Percentiles rank a stretch among this genome's conserved stretches.
Evolutionary conservation across 2,113 vertebrate genomes (phyloP).

Genomic region (Nipponia nippon): DNA sequence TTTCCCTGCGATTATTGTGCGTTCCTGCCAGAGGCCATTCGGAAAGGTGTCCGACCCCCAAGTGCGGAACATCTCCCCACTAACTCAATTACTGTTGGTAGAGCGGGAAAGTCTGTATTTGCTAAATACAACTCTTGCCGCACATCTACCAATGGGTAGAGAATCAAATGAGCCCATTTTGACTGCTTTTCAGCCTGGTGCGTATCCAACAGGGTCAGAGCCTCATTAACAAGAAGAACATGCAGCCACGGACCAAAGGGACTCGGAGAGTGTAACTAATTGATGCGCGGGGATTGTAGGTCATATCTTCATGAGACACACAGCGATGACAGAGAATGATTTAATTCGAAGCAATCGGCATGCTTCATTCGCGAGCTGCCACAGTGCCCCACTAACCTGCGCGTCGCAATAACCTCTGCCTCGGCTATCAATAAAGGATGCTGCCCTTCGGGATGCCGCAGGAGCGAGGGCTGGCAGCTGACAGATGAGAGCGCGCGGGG

Average conservation of each 20-base stretch:
- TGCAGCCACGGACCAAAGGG: neutral
- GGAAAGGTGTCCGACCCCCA: neutral
- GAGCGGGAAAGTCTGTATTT: neutral
- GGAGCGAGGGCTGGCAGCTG: neutral
- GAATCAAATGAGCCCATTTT: neutral
- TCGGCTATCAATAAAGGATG: neutral
- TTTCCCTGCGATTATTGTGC: neutral
- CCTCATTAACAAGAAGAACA: neutral
- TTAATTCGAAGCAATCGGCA: neutral
- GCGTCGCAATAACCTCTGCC: neutral
- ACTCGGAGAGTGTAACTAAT: neutral
- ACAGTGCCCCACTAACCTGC: slow-evolving; percentile 48
- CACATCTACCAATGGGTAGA: rapidly evolving
- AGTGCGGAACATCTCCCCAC: neutral
- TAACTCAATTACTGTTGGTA: neutral
- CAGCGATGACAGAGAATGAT: neutral
- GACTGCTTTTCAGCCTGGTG: neutral
- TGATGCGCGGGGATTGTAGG: neutral
- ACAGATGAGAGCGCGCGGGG: neutral
- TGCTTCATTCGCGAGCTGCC: neutral
- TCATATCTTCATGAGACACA: neutral
- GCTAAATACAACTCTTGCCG: rapidly evolving
- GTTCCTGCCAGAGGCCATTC: neutral
- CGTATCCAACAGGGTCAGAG: neutral
- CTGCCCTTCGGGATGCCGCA: neutral